Base-by-base conservation (phyloP, 2,888 invertebrate species). In the Pyrocoelia pectoralis region DNA sequence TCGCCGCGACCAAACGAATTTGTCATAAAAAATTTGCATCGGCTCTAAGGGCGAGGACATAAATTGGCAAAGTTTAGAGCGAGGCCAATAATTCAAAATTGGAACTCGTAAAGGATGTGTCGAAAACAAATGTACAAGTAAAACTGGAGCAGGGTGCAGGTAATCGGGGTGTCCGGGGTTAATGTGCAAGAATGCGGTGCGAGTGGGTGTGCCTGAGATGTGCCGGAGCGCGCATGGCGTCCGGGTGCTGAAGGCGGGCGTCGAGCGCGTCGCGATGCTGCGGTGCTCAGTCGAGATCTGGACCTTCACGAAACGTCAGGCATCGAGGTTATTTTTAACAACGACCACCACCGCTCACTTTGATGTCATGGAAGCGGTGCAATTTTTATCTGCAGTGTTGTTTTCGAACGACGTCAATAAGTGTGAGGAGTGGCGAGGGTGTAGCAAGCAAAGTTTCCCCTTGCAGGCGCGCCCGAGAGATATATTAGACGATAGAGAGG, bases 241-340 rank as follows among this genome's bases (percentile, higher is more conserved):
- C 70, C 71, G 68, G 72, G 74, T 74, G 76, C 72, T 71, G 70
- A 73, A 76, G 77, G 78, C 78, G 77, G 75, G 77, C 79, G 79
- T 76, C 79, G 77, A 78, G 79, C 77, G 82, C 81, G 77, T 84
- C 84, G 83, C 85, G 85, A 83, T 85, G 86, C 86, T 86, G 86
- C 86, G 86, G 84, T 84, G 86, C 86, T 86, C 87, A 87, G 87
- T 87, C 85, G 87, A 87, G 87, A 81, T 82, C 82, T 81, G 82
- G 82, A 82, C 81, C 80, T 77, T 72, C 73, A 81, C 83, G 84
- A 84, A 84, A 83, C 85, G 84, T 83, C 84, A 76, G 74, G 73
- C 73, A 74, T 84, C 83, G 24, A 24, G 3, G 81, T 82, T 84
- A 83, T 84, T 83, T 83, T 80, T 58, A 63, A 51, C 59, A 62